Conservation (phyloP, 2,888 invertebrate genomes). For the Drosophila kuntzei region DNA sequence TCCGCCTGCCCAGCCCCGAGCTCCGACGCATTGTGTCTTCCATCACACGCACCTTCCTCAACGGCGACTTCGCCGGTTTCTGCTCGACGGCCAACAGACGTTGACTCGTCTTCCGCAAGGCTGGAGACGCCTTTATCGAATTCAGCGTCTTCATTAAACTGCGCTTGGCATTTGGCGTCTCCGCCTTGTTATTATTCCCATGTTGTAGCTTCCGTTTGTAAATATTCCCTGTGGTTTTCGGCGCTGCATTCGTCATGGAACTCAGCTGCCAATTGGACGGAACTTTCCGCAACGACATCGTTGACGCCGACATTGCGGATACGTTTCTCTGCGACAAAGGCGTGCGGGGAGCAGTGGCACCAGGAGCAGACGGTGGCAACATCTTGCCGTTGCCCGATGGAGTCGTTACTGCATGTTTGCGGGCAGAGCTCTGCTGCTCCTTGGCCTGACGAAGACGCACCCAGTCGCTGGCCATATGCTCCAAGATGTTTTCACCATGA, state of each 20-base stretch:
- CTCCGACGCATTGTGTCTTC: conserved; percentile 68
- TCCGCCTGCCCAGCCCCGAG: conserved; percentile 72
- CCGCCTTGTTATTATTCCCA: conserved; percentile 37
- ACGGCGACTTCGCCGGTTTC: conserved; percentile 63
- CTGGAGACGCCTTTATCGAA: conserved; percentile 65
- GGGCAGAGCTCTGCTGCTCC: conserved; percentile 85
- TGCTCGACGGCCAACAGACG: conserved; percentile 15
- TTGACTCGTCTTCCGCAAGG: conserved; percentile 32
- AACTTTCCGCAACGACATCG: conserved; percentile 62
- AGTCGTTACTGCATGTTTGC: conserved; percentile 70
- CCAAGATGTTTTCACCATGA: conserved; percentile 88
- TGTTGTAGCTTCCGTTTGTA: conserved; percentile 68
- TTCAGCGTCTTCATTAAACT: conserved; percentile 74
- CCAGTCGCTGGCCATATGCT: conserved; percentile 88
- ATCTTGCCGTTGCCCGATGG: conserved; percentile 39
- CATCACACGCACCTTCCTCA: conserved; percentile 74
- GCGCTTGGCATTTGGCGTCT: conserved; percentile 77
- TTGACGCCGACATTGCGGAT: conserved; percentile 55
- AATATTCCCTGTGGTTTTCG: conserved; percentile 58
- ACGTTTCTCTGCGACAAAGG: conserved; percentile 75
- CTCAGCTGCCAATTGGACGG: conserved; percentile 68
- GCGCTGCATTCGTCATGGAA: conserved; percentile 8
- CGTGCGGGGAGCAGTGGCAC: conserved; percentile 58
- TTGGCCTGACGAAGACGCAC: conserved; percentile 86
- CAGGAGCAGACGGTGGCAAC: conserved; percentile 44